Evolutionary conservation across 2,113 vertebrate species (phyloP).

Genomic region (Phoxinus phoxinus): DNA sequence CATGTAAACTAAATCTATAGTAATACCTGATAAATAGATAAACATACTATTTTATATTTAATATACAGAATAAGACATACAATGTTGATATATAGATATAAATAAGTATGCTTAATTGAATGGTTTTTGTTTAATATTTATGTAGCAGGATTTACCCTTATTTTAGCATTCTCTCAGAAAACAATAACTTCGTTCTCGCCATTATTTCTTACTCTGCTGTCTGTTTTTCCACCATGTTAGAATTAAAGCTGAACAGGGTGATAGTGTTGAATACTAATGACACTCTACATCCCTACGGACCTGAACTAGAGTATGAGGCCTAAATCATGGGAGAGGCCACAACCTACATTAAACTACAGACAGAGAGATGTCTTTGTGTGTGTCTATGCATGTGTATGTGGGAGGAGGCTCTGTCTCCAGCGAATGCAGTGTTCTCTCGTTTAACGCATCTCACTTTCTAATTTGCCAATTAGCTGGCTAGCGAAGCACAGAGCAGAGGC

Average conservation of each 20-base stretch:
- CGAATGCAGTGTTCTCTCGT: conserved; percentile 74
- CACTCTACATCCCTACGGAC: conserved; percentile 57
- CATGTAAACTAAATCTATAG: too few relatives aligned
- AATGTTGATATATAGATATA: too few relatives aligned
- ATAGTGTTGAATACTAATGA: conserved; percentile 59
- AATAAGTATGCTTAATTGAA: too few relatives aligned
- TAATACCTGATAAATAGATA: too few relatives aligned
- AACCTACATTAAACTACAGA: conserved; percentile 63
- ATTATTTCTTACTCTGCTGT: background rate
- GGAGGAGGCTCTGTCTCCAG: conserved; percentile 76
- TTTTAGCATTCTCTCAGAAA: background rate
- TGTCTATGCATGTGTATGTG: conserved; percentile 40
- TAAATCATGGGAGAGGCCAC: conserved; percentile 57
- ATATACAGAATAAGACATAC: too few relatives aligned
- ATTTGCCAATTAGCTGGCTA: conserved; percentile 94
- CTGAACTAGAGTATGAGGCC: conserved; percentile 31
- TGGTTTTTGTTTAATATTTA: background rate
- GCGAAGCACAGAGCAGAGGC: conserved; percentile 79
- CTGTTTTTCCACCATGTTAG: background rate
- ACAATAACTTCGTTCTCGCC: background rate
- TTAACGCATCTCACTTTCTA: conserved; percentile 89
- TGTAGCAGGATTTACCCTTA: background rate
- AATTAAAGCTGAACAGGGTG: conserved; percentile 38
- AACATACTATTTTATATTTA: too few relatives aligned
- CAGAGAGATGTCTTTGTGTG: conserved; percentile 51